These are phyloP conservation scores for Ormyrus rosae DNA, from an alignment of 2,888 invertebrate species.

Conservation along the genomic window DNA sequence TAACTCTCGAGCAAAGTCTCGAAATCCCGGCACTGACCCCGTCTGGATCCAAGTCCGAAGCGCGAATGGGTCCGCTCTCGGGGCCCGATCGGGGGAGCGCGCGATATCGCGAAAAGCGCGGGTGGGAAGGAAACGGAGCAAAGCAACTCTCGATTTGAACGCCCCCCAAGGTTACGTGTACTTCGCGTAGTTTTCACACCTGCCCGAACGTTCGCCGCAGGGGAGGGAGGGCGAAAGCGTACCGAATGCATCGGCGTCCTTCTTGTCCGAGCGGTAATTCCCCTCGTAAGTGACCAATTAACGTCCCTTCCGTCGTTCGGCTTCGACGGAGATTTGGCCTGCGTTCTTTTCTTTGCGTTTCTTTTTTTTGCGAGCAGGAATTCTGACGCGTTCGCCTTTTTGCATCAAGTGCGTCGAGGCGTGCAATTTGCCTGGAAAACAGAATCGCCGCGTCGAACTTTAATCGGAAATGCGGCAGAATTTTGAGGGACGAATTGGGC, in stretches of 20 bases:
- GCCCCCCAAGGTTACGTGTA: conserved; percentile 29
- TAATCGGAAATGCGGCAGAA: no score
- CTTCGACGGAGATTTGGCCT: no score
- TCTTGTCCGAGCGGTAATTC: not conserved
- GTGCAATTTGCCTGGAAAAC: no score
- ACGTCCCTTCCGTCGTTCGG: not conserved
- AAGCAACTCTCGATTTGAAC: not conserved
- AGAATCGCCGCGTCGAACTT: no score
- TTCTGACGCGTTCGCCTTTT: no score
- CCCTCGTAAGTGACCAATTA: not conserved
- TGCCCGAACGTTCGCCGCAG: not conserved
- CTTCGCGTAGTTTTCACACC: not conserved
- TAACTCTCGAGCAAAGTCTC: no score
- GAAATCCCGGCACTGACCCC: not conserved
- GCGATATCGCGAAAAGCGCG: conserved; percentile 31
- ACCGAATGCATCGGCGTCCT: no score
- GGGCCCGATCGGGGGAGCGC: not conserved
- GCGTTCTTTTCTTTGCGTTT: no score
- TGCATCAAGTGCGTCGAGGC: no score
- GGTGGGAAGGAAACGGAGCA: conserved; percentile 19
- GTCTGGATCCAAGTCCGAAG: not conserved
- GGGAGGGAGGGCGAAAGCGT: not conserved
- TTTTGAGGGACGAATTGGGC: no score
- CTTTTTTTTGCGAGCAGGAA: no score
- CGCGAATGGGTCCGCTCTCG: conserved; percentile 25